Percentiles rank a stretch among this genome's conserved stretches.
Evolutionary conservation across 2,888 invertebrate genomes (phyloP).

Genomic region (Scaptomyza flava): DNA sequence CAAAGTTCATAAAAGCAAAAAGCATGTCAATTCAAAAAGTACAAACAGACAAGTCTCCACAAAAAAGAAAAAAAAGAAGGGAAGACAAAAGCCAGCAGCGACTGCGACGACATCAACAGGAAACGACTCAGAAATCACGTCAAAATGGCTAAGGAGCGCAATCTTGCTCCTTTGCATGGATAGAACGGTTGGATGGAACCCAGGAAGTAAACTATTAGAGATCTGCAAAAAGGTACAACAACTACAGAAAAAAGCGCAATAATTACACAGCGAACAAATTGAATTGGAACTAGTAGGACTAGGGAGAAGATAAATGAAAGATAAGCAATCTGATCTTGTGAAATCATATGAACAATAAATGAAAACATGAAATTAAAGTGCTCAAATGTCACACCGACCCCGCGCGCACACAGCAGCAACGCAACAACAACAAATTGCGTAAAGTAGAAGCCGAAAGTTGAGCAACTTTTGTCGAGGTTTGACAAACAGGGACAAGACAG

Average conservation of each 20-base stretch:
- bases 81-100: slow-evolving; percentile 29
- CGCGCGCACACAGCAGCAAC: background rate
- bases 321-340: slow-evolving; percentile 82
- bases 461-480: slow-evolving; percentile 73
- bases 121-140: slow-evolving; percentile 81
- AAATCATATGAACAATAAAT: slow-evolving; percentile 77
- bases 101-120: slow-evolving; percentile 70
- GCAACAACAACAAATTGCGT: slow-evolving; percentile 53
- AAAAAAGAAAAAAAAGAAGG: slow-evolving; percentile 4
- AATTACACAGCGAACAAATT: slow-evolving; percentile 63
- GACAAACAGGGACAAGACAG: slow-evolving; percentile 21
- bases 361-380: slow-evolving; percentile 77
- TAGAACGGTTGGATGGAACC: slow-evolving; percentile 61
- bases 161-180: slow-evolving; percentile 1
- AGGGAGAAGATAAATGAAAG: slow-evolving; percentile 34
- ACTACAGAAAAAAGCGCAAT: slow-evolving; percentile 72
- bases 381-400: slow-evolving; percentile 59
- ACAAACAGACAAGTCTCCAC: slow-evolving; percentile 62
- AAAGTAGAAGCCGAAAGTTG: slow-evolving; percentile 78
- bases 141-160: slow-evolving; percentile 60
- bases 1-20: slow-evolving; percentile 76
- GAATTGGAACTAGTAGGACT: slow-evolving; percentile 28
- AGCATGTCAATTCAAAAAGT: slow-evolving; percentile 69
- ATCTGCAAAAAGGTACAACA: slow-evolving; percentile 51
- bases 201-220: slow-evolving; percentile 82